Percentiles rank a stretch among this genome's conserved stretches.
Evolutionary conservation across 2,888 invertebrate genomes (phyloP).

Genomic region (Gnatocerus cornutus): DNA sequence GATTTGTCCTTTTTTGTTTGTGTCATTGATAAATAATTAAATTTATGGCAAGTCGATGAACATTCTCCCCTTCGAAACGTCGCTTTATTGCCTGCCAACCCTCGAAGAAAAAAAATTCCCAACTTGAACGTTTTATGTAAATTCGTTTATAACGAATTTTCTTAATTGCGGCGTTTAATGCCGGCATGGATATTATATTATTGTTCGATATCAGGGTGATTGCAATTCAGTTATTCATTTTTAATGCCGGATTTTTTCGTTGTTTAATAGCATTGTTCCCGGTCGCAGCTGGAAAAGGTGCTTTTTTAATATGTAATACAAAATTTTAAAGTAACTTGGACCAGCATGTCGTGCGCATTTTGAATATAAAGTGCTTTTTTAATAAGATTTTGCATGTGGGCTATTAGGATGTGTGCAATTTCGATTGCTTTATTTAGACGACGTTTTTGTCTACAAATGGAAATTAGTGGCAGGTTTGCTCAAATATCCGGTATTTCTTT

Average conservation of each 20-base stretch:
- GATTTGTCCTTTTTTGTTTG: conserved; percentile 33
- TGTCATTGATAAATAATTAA: conserved; percentile 42
- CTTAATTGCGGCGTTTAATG: conserved; percentile 25
- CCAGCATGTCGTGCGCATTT: conserved; percentile 14
- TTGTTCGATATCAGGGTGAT: conserved; percentile 47
- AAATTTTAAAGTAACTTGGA: conserved; percentile 12
- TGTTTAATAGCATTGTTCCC: conserved; percentile 23
- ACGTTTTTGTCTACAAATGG: background rate
- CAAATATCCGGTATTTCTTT: no score
- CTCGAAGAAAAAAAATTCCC: conserved; percentile 10
- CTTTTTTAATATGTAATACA: conserved; percentile 6
- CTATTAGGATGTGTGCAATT: background rate
- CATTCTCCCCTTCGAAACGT: conserved; percentile 58
- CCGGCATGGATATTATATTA: conserved; percentile 40
- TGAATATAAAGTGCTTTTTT: conserved; percentile 4
- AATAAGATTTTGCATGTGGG: background rate
- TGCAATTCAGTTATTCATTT: conserved; percentile 44
- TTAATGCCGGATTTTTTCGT: conserved; percentile 23
- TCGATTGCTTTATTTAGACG: background rate
- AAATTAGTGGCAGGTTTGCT: no score
- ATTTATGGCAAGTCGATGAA: conserved; percentile 53
- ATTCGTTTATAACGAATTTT: conserved; percentile 28
- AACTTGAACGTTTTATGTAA: conserved; percentile 18
- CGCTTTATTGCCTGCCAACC: conserved; percentile 57
- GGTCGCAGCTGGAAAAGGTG: conserved; percentile 14